Percentiles rank a stretch among this genome's conserved stretches.
Evolutionary conservation across 2,797 vertebrate genomes (phyloP).

Genomic region (Natrix natrix): DNA sequence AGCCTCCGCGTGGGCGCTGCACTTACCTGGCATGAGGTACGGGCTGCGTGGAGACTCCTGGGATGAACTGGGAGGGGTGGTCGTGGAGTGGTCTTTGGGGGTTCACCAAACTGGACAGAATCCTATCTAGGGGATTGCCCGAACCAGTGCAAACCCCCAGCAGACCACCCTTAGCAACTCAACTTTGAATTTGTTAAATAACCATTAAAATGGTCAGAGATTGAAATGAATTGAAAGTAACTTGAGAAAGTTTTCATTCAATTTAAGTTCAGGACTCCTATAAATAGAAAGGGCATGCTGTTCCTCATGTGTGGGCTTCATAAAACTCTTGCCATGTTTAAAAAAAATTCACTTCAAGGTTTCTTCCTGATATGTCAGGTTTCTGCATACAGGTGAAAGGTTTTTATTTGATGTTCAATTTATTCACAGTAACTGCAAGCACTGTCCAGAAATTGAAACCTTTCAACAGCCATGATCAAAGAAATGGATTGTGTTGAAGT

Average conservation of each 20-base stretch:
- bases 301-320: not conserved
- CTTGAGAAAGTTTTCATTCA: not conserved
- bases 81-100: too few species aligned
- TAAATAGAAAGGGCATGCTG: not conserved
- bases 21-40: too few species aligned
- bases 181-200: conserved; percentile 20
- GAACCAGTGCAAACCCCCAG: too few species aligned
- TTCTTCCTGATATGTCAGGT: conserved; percentile 1
- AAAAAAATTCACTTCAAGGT: not conserved
- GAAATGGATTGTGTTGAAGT: conserved; percentile 14
- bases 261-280: not conserved
- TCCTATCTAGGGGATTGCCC: too few species aligned
- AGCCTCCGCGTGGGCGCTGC: too few species aligned
- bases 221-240: not conserved
- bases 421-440: conserved; percentile 10
- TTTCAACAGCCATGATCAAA: conserved; percentile 26
- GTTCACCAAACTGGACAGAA: too few species aligned
- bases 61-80: too few species aligned
- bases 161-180: too few species aligned
- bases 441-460: conserved; percentile 16
- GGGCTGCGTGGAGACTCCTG: too few species aligned
- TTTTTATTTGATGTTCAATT: conserved; percentile 33
- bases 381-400: conserved; percentile 17
- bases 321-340: not conserved
- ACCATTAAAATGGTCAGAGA: not conserved